phyloP scores from a whole-genome alignment of 2,113 vertebrate species.

The Orycteropus afer region DNA sequence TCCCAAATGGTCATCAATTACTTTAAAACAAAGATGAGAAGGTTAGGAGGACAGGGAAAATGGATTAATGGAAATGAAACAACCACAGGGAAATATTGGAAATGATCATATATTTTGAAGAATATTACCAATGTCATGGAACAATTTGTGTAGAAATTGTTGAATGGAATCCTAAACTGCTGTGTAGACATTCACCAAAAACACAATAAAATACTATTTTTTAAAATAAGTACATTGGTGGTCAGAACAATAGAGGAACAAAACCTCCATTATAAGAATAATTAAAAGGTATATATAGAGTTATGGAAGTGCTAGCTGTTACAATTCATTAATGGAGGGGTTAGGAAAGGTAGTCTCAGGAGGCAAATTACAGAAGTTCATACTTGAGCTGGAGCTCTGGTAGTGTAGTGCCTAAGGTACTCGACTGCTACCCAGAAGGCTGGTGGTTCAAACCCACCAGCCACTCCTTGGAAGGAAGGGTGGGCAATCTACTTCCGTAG shows the following conservation, averaged over 20 bases:
- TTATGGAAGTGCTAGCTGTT: neutral
- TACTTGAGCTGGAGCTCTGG: no score
- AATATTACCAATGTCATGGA: no score
- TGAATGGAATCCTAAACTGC: no score
- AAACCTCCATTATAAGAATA: neutral
- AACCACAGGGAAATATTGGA: no score
- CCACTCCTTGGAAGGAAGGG: no score
- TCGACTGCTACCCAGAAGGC: no score
- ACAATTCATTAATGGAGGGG: neutral
- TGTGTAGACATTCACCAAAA: no score
- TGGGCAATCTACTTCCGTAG: no score
- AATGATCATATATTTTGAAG: no score
- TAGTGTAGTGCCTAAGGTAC: no score
- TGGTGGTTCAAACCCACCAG: no score
- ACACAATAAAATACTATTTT: neutral
- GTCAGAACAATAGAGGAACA: neutral
- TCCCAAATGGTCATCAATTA: neutral
- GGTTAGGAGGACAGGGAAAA: neutral
- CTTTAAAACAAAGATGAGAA: neutral
- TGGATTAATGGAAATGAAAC: neutral
- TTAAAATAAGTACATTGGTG: neutral
- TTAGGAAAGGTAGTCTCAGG: neutral
- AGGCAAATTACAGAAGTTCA: neutral
- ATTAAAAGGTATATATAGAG: neutral
- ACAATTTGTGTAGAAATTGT: no score